Evolutionary conservation across 2,888 invertebrate genomes (phyloP), one percentile per base, ranked within the genome.

Genomic region (Podabrus alpinus): DNA sequence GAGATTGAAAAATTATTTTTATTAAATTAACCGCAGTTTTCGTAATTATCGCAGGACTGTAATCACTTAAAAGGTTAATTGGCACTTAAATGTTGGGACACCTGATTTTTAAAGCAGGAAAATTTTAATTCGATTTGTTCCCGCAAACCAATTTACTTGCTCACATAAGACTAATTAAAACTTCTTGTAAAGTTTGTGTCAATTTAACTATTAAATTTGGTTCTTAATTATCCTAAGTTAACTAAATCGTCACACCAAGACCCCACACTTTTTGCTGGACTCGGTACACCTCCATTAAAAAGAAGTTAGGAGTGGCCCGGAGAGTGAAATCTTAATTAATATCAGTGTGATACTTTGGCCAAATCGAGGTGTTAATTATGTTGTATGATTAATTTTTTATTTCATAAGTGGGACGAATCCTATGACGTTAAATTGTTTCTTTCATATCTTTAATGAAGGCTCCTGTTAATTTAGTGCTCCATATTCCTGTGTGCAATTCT

Each of bases 131-230:
- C 45, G 45, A 45, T 45, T 45, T 45, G 45, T 45, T 45, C 45
- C 45, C 45, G 45, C 45, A 45, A 45, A 45, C 45, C 45, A 45
- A 45, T 45, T 45, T 45, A 45, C n/a, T n/a, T n/a, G n/a, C 45
- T 45, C 45, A 45, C 45, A 45, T 45, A 45, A 45, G 45, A 45
- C n/a, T 45, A 45, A 45, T 45, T 45, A 45, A 45, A 45, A 45
- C 45, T 45, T 45, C 45, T 45, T 45, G 45, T n/a, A 45, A 45
- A 45, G 45, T 45, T 45, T 64, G 21, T 64, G 62, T 64, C 21
- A 64, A 64, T 64, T 64, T 17, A 64, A 64, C 62, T 64, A 64
- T 64, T 64, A 64, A 64, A 13, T 17, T 64, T 64, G 45, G 45
- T 45, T 45, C 45, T n/a, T n/a, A 45, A 45, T 45, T 45, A 45